These are phyloP conservation scores for Notothenia coriiceps DNA, from an alignment of 2,113 vertebrate species.

Conservation along the genomic window DNA sequence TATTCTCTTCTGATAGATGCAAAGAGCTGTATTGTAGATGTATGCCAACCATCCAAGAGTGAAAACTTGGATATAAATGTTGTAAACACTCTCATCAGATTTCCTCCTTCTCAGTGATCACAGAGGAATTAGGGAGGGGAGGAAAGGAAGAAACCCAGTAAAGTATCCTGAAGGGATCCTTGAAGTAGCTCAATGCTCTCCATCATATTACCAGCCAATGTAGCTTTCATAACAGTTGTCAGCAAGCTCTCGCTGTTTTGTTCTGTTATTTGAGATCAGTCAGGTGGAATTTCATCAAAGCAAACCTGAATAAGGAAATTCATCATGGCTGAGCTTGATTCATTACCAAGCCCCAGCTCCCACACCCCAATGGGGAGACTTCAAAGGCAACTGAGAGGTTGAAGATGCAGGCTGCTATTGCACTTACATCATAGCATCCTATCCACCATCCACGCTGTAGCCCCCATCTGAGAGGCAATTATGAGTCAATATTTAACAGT, in stretches of 20 bases:
- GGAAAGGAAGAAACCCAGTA: slow-evolving; percentile 5
- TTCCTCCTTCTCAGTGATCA: slow-evolving; percentile 40
- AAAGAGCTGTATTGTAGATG: slow-evolving; percentile 1
- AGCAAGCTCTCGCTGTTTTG: slow-evolving; percentile 52
- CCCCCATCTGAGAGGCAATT: slow-evolving; percentile 41
- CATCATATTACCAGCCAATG: slow-evolving; percentile 20
- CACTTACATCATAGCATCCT: slow-evolving; percentile 51
- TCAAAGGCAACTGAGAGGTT: slow-evolving; percentile 64
- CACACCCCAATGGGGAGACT: slow-evolving; percentile 52
- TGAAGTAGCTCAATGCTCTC: slow-evolving; percentile 29
- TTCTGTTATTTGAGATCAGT: slow-evolving; percentile 75
- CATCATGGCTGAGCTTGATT: slow-evolving; percentile 71
- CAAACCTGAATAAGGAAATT: slow-evolving; percentile 66
- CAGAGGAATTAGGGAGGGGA: slow-evolving; percentile 14
- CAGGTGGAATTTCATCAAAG: slow-evolving; percentile 75
- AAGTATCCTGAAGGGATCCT: slow-evolving; percentile 48
- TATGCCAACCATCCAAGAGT: not conserved
- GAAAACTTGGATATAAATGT: slow-evolving; percentile 23
- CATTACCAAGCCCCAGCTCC: slow-evolving; percentile 60
- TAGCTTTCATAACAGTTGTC: slow-evolving; percentile 53
- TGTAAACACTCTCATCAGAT: slow-evolving; percentile 21
- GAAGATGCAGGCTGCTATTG: slow-evolving; percentile 54
- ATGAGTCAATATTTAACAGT: slow-evolving; percentile 1
- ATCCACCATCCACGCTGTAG: slow-evolving; percentile 16
- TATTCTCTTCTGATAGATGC: not conserved